A percentile compares a stretch with the other conserved stretches of the same genome.
Conservation (phyloP, 2,113 vertebrate species). For the Eretmochelys imbricata region DNA sequence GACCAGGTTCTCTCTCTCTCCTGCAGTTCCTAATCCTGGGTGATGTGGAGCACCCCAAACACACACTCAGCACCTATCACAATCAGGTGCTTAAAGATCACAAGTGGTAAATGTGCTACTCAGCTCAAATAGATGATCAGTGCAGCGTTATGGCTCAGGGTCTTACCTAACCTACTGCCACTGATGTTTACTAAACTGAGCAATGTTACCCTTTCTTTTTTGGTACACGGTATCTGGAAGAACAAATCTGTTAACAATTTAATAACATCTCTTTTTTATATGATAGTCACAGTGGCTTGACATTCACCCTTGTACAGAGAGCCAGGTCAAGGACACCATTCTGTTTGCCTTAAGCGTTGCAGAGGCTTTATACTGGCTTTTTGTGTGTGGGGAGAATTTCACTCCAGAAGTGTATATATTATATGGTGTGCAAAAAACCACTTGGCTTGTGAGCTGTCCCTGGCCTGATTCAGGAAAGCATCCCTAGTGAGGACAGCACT, state of each 20-base stretch:
- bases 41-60: not conserved
- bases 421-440: no score
- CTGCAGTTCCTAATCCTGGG: constrained; percentile 2
- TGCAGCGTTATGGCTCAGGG: constrained; percentile 19
- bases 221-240: not conserved
- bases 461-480: not conserved
- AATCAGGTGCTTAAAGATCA: not conserved
- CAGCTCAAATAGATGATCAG: not conserved
- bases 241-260: not conserved
- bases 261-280: not conserved
- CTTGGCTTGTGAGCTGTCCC: no score
- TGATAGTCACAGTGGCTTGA: not conserved
- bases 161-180: not conserved
- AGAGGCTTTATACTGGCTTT: not conserved
- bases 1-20: not conserved
- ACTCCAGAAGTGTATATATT: no score
- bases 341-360: not conserved
- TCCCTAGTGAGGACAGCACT: not conserved
- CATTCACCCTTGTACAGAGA: not conserved
- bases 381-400: no score
- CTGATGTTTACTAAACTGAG: not conserved
- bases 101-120: not conserved
- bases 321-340: not conserved
- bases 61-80: not conserved
- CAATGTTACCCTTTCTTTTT: not conserved